These are phyloP conservation scores for Hydrolagus colliei DNA, from an alignment of 2,797 vertebrate species.

Conservation along the genomic window DNA sequence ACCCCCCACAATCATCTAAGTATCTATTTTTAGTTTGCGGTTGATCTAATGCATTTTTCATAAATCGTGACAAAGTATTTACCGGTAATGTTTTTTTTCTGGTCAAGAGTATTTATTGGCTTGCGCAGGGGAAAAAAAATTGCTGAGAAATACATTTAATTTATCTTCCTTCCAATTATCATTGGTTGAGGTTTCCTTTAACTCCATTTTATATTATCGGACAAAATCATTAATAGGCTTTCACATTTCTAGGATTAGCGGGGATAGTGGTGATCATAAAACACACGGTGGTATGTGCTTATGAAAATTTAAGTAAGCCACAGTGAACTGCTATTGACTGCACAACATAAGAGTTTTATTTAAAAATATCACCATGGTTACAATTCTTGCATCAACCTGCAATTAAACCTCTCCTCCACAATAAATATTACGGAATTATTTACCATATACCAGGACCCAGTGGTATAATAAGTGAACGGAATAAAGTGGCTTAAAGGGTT, in stretches of 20 bases:
- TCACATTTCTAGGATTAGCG: not conserved
- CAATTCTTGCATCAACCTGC: not conserved
- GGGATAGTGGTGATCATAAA: not conserved
- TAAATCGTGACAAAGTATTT: not conserved
- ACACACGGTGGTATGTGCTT: not conserved
- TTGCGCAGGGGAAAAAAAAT: not conserved
- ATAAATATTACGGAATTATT: not conserved
- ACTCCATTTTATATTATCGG: not conserved
- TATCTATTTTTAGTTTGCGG: not conserved
- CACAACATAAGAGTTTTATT: not conserved
- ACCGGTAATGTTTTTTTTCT: not conserved
- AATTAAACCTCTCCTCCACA: not conserved
- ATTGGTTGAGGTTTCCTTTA: not conserved
- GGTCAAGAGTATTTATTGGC: not conserved
- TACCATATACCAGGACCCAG: not conserved
- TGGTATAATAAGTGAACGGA: not conserved
- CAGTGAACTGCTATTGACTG: too few species aligned
- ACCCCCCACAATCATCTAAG: not conserved
- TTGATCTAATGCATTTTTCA: constrained; percentile 6
- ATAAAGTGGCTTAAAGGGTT: not conserved
- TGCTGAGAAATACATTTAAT: not conserved
- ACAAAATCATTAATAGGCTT: not conserved
- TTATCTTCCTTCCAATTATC: not conserved
- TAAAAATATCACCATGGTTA: not conserved
- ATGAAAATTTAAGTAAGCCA: not conserved